Conservation (phyloP, 2,888 invertebrate species). For the Apamea anceps region DNA sequence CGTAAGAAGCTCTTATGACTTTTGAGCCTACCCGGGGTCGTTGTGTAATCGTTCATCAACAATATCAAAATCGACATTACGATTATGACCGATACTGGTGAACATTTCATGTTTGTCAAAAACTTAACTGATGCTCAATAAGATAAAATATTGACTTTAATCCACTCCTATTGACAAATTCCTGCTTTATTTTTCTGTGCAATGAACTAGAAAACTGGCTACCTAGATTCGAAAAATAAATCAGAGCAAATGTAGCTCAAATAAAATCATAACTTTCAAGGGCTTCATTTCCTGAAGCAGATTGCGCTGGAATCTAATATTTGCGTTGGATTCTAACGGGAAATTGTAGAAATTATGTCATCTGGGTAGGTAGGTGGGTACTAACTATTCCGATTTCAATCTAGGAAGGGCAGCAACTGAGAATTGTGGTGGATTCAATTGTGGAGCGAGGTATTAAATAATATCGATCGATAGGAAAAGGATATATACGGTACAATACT, state of each 20-base stretch:
- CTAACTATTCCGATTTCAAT: conserved; percentile 42
- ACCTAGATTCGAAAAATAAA: conserved; percentile 31
- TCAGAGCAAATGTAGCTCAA: conserved; percentile 51
- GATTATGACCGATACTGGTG: not conserved
- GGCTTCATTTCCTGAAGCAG: conserved; percentile 55
- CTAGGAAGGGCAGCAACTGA: conserved; percentile 25
- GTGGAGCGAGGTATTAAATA: not conserved
- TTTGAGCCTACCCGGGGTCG: too few relatives aligned
- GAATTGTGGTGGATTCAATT: conserved; percentile 30
- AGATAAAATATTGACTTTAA: not conserved
- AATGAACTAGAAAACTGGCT: conserved; percentile 17
- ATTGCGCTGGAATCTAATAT: conserved; percentile 63
- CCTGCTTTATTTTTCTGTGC: not conserved
- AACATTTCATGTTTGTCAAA: not conserved
- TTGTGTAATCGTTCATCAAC: too few relatives aligned
- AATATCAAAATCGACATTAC: not conserved
- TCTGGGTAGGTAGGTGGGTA: conserved; percentile 15
- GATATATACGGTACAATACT: not conserved
- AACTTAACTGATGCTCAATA: not conserved
- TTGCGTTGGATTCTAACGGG: conserved; percentile 44
- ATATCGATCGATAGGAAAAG: not conserved
- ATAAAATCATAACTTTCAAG: conserved; percentile 54
- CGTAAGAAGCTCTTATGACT: too few relatives aligned
- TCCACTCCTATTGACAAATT: not conserved
- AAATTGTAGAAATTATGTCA: conserved; percentile 47